A percentile compares a stretch with the other conserved stretches of the same genome.
phyloP scores from a whole-genome alignment of 2,113 vertebrate species.

The Rhea pennata region DNA sequence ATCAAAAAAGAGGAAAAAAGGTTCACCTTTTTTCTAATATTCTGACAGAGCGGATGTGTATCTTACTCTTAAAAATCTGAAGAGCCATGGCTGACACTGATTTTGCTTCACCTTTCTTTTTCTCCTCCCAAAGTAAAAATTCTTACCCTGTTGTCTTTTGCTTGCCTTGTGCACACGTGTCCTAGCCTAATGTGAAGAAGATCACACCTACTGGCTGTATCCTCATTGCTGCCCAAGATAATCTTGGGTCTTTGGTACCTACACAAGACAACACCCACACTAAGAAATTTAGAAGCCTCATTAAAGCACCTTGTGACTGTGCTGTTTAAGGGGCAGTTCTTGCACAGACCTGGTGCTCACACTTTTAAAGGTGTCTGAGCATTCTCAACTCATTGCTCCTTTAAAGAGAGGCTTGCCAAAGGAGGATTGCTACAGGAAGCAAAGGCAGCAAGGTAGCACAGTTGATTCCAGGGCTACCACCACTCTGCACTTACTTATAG shows the following conservation, averaged over 20 bases:
- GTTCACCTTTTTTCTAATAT: background rate
- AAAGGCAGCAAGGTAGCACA: rapidly evolving
- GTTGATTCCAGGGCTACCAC: background rate
- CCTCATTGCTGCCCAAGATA: background rate
- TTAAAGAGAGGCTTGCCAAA: background rate
- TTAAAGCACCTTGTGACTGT: background rate
- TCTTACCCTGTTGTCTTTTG: background rate
- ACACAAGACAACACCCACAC: background rate
- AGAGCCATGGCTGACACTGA: background rate
- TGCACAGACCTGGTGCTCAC: background rate
- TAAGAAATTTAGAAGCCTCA: background rate
- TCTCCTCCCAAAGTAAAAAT: background rate
- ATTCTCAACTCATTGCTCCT: background rate
- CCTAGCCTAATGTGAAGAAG: background rate
- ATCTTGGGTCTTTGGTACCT: background rate
- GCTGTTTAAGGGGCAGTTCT: background rate
- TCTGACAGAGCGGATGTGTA: background rate
- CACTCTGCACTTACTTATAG: background rate
- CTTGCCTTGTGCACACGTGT: background rate
- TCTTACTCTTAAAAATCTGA: background rate
- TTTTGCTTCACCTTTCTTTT: background rate
- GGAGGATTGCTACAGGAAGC: background rate
- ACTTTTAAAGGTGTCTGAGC: background rate
- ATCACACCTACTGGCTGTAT: background rate
- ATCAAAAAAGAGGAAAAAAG: background rate